Percentiles rank a stretch among this genome's conserved stretches.
phyloP scores from a whole-genome alignment of 2,797 vertebrate species.

The Myotis daubentonii region DNA sequence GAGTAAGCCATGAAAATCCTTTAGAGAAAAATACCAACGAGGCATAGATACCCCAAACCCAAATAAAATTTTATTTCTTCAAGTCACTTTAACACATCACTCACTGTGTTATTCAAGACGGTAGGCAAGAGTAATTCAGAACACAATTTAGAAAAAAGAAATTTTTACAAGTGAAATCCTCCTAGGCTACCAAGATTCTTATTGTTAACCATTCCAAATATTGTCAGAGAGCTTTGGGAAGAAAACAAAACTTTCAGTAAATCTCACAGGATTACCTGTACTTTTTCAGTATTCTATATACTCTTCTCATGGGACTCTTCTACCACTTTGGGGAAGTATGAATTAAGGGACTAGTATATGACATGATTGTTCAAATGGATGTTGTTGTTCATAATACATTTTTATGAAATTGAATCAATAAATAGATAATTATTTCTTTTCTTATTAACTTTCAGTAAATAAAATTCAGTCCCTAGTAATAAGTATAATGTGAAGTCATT shows the following conservation, averaged over 20 bases:
- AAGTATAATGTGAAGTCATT: not conserved
- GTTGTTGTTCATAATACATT: not conserved
- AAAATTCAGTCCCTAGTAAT: not conserved
- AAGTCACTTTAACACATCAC: not conserved
- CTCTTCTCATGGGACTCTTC: not conserved
- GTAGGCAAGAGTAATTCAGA: not conserved
- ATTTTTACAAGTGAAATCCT: constrained; percentile 18
- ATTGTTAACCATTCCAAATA: not conserved
- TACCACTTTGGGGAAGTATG: not conserved
- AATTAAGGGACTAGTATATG: not conserved
- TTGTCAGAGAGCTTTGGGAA: not conserved
- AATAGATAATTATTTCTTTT: not conserved
- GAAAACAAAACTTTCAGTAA: constrained; percentile 11
- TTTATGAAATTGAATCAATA: not conserved
- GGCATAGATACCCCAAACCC: not conserved
- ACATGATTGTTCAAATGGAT: not conserved
- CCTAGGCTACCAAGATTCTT: not conserved
- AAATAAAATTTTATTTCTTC: not conserved
- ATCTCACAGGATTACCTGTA: not conserved
- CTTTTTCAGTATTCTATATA: not conserved
- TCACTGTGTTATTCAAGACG: not conserved
- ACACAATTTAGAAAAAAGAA: not conserved
- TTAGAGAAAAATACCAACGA: not conserved
- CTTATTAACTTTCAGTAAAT: not conserved
- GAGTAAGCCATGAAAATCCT: not conserved